These are phyloP conservation scores for Antheraea assamensis DNA, from an alignment of 2,888 invertebrate species.

Conservation along the genomic window DNA sequence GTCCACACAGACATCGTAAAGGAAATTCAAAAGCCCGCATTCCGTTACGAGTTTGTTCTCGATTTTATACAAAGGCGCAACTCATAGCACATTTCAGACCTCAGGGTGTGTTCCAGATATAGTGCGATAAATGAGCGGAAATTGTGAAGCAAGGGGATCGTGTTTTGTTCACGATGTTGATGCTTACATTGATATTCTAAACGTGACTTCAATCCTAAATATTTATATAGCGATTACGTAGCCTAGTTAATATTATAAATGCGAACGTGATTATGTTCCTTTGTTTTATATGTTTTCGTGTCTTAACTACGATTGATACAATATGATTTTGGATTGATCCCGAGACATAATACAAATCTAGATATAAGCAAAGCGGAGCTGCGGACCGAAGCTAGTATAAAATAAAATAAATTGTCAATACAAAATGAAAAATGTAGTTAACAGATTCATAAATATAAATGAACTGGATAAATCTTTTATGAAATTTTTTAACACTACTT, in stretches of 20 bases:
- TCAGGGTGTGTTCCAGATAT: slow-evolving; percentile 12
- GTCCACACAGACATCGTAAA: neutral
- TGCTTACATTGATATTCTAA: neutral
- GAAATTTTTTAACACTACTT: no score
- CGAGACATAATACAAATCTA: no score
- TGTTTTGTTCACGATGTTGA: neutral
- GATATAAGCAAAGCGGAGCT: no score
- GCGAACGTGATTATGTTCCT: neutral
- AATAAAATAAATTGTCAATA: no score
- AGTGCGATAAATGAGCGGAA: slow-evolving; percentile 9
- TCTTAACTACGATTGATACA: no score
- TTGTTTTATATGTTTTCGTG: no score
- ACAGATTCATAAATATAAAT: no score
- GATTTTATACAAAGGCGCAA: slow-evolving; percentile 11
- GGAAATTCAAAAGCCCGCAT: slow-evolving; percentile 9
- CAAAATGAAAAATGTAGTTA: no score
- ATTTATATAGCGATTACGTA: neutral
- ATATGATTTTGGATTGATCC: no score
- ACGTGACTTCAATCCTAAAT: neutral
- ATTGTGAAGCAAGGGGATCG: slow-evolving; percentile 4
- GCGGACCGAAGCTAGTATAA: no score
- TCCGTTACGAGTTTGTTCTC: slow-evolving; percentile 10
- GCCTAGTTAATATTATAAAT: neutral
- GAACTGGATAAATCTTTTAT: no score
- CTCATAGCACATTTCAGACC: slow-evolving; percentile 13